Evolutionary conservation across 2,797 vertebrate genomes (phyloP), one percentile per base, ranked within the genome.

Genomic region (Catostomus latipinnis): DNA sequence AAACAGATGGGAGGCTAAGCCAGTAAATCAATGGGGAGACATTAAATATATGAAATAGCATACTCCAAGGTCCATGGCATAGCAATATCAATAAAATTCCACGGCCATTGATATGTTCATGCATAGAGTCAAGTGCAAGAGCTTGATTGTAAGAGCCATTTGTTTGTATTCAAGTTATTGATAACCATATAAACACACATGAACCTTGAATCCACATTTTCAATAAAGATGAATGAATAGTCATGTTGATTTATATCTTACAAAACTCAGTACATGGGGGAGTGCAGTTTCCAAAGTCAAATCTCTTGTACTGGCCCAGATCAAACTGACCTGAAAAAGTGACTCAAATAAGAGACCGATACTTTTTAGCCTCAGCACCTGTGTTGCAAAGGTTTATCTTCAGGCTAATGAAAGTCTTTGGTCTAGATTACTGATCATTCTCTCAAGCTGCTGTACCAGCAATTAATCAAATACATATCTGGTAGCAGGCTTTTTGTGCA

Each of bases 21-120:
- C 10, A 50, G 18, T 80, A 80, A 80, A 80, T 80, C 72, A 76
- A 63, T 9, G 43, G 49, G 22, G 65, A 49, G 52, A 57, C 2
- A 5, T 78, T 81, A 82, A 81, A 78, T 74, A 62, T 78, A 71
- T 76, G 49, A 56, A 76, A 76, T 71, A 57, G 50, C 63, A 69
- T 67, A 63, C 14, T 62, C 66, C 72, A 75, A 76, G 80, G 73
- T 76, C 65, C 12, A 5, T 70, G 58, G 52, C 58, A 58, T 53
- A 71, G 80, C 53, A 73, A 73, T 73, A 73, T 80, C 70, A 72
- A 73, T 80, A 80, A 80, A 73, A 73, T 16, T 53, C 14, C 78
- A 80, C 11, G 61, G 70, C 67, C 70, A 66, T 13, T 72, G 52
- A 67, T 57, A 80, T 58, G 77, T 49, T 16, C 77, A 79, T 79